Evolutionary conservation across 2,888 invertebrate species (phyloP), one percentile per base, ranked within the genome.

Genomic region (Heliconius charithonia): DNA sequence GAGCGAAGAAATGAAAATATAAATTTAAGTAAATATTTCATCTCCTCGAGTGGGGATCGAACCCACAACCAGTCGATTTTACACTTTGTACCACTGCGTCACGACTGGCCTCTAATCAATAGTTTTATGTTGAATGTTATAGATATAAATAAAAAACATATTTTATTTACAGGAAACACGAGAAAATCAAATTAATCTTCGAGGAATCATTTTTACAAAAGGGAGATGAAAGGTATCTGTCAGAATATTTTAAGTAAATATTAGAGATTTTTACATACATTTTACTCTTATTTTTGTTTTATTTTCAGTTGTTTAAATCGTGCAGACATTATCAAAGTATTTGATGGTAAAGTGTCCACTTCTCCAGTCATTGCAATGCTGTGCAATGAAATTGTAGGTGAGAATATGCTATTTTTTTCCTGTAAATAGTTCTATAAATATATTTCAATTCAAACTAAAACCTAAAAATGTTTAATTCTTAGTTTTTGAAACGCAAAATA

Each of bases 301-400:
- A 82, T 81, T 96, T 96, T 84, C 96, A 98, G 98, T 93, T 97
- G 97, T 90, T 95, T 97, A 86, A 97, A 97, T 90, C 96, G 97
- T 84, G 97, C 97, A 63, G 98, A 98, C 92, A 96, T 98, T 85
- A 97, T 98, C 87, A 97, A 97, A 89, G 97, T 98, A 78, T 97
- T 97, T 92, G 98, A 98, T 89, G 98, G 98, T 25, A 96, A 96
- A 89, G 96, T 96, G 82, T 95, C 97, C 29, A 94, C 96, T 83
- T 96, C 97, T 80, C 97, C 97, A 4, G 97, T 97, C 81, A 97
- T 98, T 86, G 97, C 97, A 81, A 96, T 98, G 84, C 95, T 98
- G 79, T 98, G 98, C 93, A 97, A 98, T 89, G 97, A 97, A 93
- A 96, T 96, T 83, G 93, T 96, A 85, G 95, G 95, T 95, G 88